phyloP scores from a whole-genome alignment of 2,113 vertebrate species.

The crab-eating macaque (Macaca fascicularis) region DNA sequence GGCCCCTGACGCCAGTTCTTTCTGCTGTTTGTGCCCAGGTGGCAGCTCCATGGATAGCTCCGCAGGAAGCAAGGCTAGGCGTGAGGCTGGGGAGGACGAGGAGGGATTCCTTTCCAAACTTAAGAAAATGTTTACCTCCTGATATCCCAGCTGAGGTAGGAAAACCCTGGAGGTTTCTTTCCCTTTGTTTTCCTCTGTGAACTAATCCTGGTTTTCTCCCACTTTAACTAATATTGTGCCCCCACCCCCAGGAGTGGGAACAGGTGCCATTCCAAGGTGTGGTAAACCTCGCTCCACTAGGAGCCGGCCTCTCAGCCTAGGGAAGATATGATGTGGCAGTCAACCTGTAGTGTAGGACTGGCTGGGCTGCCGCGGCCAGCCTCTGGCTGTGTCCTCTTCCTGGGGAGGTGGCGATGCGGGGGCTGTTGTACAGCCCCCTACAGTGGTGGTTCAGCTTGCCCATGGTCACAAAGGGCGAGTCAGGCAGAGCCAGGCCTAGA shows the following conservation, averaged over 20 bases:
- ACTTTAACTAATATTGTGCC: background rate
- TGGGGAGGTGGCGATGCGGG: background rate
- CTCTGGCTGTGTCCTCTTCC: background rate
- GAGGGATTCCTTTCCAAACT: constrained; percentile 95
- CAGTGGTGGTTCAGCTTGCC: background rate
- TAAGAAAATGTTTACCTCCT: constrained; percentile 94
- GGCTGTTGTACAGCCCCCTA: background rate
- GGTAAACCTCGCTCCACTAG: constrained; percentile 26
- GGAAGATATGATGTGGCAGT: constrained; percentile 29
- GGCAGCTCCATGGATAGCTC: constrained; percentile 89
- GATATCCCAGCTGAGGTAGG: constrained; percentile 91
- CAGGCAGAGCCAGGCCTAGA: constrained; percentile 64
- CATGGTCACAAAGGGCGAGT: background rate
- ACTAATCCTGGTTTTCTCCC: constrained; percentile 47
- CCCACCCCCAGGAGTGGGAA: background rate
- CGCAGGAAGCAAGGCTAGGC: constrained; percentile 86
- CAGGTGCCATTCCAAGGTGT: background rate
- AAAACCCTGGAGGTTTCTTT: constrained; percentile 73
- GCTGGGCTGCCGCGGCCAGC: background rate
- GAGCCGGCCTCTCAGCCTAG: constrained; percentile 66
- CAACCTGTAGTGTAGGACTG: background rate
- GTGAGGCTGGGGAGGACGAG: constrained; percentile 88
- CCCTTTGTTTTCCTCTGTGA: background rate
- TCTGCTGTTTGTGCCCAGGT: constrained; percentile 91
- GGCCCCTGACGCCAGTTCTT: constrained; percentile 81